A percentile compares a stretch with the other conserved stretches of the same genome.
Evolutionary conservation across 2,888 invertebrate genomes (phyloP).

Genomic region (Leucoptera coffeella): DNA sequence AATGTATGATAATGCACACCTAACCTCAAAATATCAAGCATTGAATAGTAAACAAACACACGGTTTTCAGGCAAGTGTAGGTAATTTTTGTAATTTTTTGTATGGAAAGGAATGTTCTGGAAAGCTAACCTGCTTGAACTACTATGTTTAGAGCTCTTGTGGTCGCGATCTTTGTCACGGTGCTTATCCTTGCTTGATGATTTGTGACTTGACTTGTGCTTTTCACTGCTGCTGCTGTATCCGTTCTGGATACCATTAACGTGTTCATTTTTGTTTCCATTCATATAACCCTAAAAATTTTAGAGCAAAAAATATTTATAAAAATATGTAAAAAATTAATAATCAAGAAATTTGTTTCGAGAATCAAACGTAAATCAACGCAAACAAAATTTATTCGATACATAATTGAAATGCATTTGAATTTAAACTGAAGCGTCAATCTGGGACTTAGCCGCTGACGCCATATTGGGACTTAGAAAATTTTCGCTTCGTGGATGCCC

Average conservation of each 20-base stretch:
- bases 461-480: constrained; percentile 82
- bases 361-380: no score
- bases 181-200: constrained; percentile 65
- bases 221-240: constrained; percentile 46
- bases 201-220: constrained; percentile 58
- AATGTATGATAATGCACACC: not conserved
- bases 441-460: constrained; percentile 71
- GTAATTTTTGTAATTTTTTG: no score
- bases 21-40: not conserved
- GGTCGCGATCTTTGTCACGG: constrained; percentile 60
- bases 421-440: constrained; percentile 2
- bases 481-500: constrained; percentile 41
- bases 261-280: constrained; percentile 53
- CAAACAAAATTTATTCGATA: no score
- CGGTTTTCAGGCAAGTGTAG: no score
- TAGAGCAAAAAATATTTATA: no score
- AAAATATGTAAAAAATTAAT: no score
- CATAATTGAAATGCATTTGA: no score
- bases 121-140: constrained; percentile 44
- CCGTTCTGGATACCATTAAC: constrained; percentile 80
- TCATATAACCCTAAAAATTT: constrained; percentile 42
- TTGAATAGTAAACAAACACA: no score
- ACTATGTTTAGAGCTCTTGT: constrained; percentile 47
- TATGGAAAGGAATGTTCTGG: constrained; percentile 15
- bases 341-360: no score